Evolutionary conservation across 2,888 invertebrate genomes (phyloP), one percentile per base, ranked within the genome.

Genomic region (Mellilla xanthometata): DNA sequence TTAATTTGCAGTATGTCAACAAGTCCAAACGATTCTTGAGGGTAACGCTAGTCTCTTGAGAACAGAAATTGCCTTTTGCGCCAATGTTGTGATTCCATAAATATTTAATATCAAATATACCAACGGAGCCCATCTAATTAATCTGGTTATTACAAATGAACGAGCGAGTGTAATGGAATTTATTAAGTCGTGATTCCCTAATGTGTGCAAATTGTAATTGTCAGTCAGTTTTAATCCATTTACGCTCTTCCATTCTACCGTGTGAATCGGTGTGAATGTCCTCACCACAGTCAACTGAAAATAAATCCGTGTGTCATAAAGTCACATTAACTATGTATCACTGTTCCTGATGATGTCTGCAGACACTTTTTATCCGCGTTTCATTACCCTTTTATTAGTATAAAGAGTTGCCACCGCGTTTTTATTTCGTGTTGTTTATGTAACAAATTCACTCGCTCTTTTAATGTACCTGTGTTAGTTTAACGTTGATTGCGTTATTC

Each of bases 1-100:
- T 2, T 70, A 66, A 70, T 69, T 65, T 56, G 60, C 49, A 60
- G 58, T 47, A 51, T 39, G 54, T 57, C 60, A 46, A 52, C 49
- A 50, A 23, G n/a, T n/a, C n/a, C 32, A 38, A 39, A 27, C 47
- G 12, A 32, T 24, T 24, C 28, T 32, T 32, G 7, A 24, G 19
- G 6, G 34, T 12, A 30, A 23, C 32, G 22, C 31, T 32, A 11
- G 23, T 24, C 6, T 9, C 12, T 13, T 2, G 3, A 41, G 22
- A 6, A 15, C 32, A 10, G 4, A 30, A 6, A 24, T n/a, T 24
- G 8, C 15, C 15, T 19, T 19, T 19, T 19, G 15, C 15, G 28
- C 11, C 5, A 28, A 28, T 28, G 9, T 29, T 11, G 19, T 1
- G 2, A 27, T 35, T 6, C 5, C 26, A 19, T 15, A 6, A 34